Percentiles rank a stretch among this genome's conserved stretches.
These are phyloP conservation scores for Branchipolynoe longqiensis DNA, from an alignment of 2,888 invertebrate species.

Conservation along the genomic window DNA sequence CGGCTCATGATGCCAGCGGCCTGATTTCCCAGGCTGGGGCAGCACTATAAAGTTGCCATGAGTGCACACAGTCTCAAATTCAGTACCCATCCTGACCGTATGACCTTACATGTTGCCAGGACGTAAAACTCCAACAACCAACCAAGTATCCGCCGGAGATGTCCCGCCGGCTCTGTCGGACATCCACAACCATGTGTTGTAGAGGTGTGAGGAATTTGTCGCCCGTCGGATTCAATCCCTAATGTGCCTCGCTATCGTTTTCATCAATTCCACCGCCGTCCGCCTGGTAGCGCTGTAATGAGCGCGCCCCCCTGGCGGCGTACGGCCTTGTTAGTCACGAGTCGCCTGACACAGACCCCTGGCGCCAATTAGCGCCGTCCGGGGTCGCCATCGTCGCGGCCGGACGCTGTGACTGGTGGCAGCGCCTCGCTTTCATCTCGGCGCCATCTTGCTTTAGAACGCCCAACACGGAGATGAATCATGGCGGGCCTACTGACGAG, in stretches of 20 bases:
- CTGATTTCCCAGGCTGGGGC: too few relatives aligned
- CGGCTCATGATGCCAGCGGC: too few relatives aligned
- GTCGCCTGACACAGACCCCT: constrained; percentile 4
- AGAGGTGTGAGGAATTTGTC: constrained; percentile 34
- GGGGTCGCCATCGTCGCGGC: neutral
- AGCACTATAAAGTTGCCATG: too few relatives aligned
- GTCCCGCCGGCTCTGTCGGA: neutral
- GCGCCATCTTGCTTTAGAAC: neutral
- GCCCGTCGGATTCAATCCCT: neutral
- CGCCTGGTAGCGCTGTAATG: neutral
- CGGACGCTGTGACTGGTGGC: too few relatives aligned
- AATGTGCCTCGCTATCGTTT: neutral
- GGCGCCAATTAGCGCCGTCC: neutral
- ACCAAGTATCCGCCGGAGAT: too few relatives aligned
- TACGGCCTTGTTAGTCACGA: constrained; percentile 20
- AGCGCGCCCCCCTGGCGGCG: neutral
- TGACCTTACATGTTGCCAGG: too few relatives aligned
- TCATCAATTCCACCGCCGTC: neutral
- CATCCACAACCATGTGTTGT: constrained; percentile 4
- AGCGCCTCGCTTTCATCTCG: constrained; percentile 36
- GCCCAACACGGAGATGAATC: neutral
- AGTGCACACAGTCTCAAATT: too few relatives aligned
- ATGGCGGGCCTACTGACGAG: neutral
- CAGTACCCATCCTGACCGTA: too few relatives aligned
- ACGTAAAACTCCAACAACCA: too few relatives aligned